These are phyloP conservation scores for Upupa epops DNA, from an alignment of 2,113 vertebrate genomes.

Conservation along the genomic window DNA sequence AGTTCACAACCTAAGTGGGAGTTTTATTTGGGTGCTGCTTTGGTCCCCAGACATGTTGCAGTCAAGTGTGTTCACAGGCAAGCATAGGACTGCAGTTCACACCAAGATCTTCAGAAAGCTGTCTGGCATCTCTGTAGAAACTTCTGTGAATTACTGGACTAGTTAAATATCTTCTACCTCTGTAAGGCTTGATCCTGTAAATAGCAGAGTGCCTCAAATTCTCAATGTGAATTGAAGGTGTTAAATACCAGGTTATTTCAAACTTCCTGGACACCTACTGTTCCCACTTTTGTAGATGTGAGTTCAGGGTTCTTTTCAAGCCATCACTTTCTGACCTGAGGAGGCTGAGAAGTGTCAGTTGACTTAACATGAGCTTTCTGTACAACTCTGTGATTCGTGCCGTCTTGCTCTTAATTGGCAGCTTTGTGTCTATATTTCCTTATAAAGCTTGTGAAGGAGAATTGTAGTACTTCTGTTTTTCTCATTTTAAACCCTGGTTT, in stretches of 20 bases:
- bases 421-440: conserved; percentile 44
- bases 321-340: background rate
- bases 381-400: conserved; percentile 52
- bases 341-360: conserved; percentile 12
- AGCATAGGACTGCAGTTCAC: background rate
- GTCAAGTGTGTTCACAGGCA: background rate
- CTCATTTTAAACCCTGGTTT: conserved; percentile 48
- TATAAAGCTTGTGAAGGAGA: conserved; percentile 20
- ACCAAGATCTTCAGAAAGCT: conserved; percentile 36
- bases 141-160: conserved; percentile 7
- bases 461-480: conserved; percentile 34
- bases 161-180: conserved; percentile 51
- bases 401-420: conserved; percentile 59
- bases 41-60: background rate
- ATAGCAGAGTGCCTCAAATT: conserved; percentile 38
- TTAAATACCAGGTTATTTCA: conserved; percentile 27
- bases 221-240: background rate
- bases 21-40: conserved; percentile 17
- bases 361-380: conserved; percentile 43
- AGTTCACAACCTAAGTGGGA: background rate
- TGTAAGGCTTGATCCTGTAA: conserved; percentile 40
- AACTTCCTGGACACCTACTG: background rate
- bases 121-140: conserved; percentile 38
- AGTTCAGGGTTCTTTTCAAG: conserved; percentile 15
- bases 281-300: background rate